Percentiles rank a stretch among this genome's conserved stretches.
phyloP scores from a whole-genome alignment of 2,113 vertebrate genomes.

The cattle (Bos taurus) region DNA sequence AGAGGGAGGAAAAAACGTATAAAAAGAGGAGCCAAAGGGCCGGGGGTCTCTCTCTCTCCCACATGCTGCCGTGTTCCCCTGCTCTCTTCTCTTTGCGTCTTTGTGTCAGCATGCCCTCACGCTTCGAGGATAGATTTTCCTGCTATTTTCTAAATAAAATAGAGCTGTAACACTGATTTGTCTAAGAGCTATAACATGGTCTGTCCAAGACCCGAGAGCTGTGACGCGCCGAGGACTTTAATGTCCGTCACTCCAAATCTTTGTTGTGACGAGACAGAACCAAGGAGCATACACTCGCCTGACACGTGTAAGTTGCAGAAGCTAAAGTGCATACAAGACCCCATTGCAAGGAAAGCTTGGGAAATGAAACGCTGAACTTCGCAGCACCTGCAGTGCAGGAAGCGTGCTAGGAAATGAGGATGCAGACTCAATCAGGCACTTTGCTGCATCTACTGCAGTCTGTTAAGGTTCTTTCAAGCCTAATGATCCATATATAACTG shows the following conservation, averaged over 20 bases:
- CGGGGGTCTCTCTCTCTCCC: neutral
- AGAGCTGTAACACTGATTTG: neutral
- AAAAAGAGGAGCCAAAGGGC: neutral
- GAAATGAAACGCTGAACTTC: neutral
- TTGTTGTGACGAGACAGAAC: neutral
- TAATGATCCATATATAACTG: no score
- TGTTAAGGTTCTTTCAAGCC: neutral
- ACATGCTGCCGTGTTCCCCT: rapidly evolving
- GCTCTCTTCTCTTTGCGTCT: rapidly evolving
- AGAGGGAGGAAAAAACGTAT: neutral
- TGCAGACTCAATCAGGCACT: neutral
- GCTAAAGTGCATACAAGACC: neutral
- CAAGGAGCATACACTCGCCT: neutral
- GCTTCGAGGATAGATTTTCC: neutral
- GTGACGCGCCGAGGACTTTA: rapidly evolving
- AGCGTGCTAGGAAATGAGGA: neutral
- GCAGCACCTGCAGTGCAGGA: neutral
- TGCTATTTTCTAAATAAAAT: neutral
- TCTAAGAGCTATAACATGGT: neutral
- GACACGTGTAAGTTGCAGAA: neutral
- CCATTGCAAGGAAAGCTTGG: neutral
- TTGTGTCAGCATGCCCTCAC: neutral
- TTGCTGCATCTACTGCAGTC: no score
- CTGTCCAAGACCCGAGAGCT: neutral
- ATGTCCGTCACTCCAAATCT: neutral